Evolutionary conservation across 2,888 invertebrate genomes (phyloP).

Genomic region (Rotaria magnacalcarata): DNA sequence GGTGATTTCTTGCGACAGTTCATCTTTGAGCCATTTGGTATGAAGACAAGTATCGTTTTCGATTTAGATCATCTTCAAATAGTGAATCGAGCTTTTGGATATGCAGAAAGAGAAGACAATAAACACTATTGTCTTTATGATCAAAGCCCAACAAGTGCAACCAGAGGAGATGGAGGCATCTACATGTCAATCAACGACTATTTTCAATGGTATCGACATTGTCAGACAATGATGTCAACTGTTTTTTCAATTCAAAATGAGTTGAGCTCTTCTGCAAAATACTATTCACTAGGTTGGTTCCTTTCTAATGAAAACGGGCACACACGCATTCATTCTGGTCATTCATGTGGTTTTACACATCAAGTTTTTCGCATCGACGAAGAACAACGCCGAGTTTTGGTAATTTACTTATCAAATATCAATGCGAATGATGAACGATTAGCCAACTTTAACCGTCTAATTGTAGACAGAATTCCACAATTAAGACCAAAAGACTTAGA

Average conservation of each 20-base stretch:
- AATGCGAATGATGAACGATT: not conserved
- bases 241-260: not conserved
- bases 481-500: not conserved
- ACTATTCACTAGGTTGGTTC: not conserved
- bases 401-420: constrained; percentile 1
- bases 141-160: constrained; percentile 22
- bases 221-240: not conserved
- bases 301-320: not conserved
- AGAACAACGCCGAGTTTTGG: not conserved
- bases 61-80: not conserved
- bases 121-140: not conserved
- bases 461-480: not conserved
- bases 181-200: not conserved
- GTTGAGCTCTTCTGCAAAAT: not conserved
- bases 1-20: not conserved
- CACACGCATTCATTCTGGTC: not conserved
- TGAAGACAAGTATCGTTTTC: not conserved
- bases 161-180: constrained; percentile 25
- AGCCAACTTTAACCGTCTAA: not conserved
- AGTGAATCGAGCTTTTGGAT: not conserved
- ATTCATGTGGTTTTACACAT: constrained; percentile 28
- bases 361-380: not conserved
- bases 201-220: not conserved
- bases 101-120: not conserved
- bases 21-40: constrained; percentile 10